Conservation (phyloP, 2,797 vertebrate genomes). For the Enteromius paludinosus region DNA sequence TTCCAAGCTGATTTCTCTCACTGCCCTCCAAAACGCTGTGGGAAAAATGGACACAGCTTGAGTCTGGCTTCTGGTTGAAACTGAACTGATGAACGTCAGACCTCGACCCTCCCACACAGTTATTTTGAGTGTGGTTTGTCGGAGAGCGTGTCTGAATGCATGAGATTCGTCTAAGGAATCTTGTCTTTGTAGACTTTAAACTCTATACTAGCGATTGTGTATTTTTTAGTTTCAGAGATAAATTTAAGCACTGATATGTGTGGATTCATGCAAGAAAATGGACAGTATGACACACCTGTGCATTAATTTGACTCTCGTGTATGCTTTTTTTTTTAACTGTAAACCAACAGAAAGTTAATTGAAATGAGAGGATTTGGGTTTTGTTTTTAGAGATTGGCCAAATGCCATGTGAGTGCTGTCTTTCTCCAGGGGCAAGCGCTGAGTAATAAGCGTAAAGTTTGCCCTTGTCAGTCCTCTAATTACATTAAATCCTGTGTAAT, state of each 20-base stretch:
- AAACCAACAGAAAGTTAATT: constrained; percentile 56
- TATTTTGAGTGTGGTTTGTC: constrained; percentile 8
- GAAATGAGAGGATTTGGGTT: constrained; percentile 73
- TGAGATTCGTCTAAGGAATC: not conserved
- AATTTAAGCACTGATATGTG: not conserved
- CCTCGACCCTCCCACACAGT: not conserved
- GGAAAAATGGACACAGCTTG: constrained; percentile 52
- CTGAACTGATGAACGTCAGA: constrained; percentile 35
- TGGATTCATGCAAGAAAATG: constrained; percentile 19
- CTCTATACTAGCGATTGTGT: not conserved
- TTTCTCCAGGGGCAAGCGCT: constrained; percentile 65
- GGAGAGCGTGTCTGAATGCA: constrained; percentile 12
- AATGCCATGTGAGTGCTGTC: constrained; percentile 69
- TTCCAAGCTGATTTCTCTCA: constrained; percentile 52
- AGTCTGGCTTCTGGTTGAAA: constrained; percentile 56
- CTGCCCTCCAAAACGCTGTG: constrained; percentile 58
- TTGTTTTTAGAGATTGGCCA: constrained; percentile 76
- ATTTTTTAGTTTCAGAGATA: not conserved
- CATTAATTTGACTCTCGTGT: not conserved
- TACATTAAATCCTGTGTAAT: constrained; percentile 75
- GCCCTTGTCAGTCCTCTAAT: constrained; percentile 78
- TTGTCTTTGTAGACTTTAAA: constrained; percentile 12
- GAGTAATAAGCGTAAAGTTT: constrained; percentile 73
- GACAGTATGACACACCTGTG: not conserved
- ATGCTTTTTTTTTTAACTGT: not conserved